A percentile compares a stretch with the other conserved stretches of the same genome.
These are phyloP conservation scores for Thereva nobilitata DNA, from an alignment of 2,888 invertebrate species.

Conservation along the genomic window DNA sequence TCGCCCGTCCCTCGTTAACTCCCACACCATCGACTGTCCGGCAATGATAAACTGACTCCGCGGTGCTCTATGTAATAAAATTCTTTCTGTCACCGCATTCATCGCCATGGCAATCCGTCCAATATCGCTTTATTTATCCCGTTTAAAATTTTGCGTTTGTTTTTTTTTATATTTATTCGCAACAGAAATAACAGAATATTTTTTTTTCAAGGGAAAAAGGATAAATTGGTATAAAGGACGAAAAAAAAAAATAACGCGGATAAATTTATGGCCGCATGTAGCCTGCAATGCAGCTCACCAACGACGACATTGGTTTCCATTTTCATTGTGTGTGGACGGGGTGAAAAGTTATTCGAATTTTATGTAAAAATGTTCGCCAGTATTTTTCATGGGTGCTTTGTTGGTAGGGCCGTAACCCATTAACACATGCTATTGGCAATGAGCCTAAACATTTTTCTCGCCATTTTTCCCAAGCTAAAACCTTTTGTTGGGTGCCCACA, in stretches of 20 bases:
- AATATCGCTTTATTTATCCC: conserved; percentile 36
- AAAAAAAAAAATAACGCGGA: conserved; percentile 23
- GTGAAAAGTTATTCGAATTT: conserved; percentile 40
- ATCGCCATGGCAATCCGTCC: conserved; percentile 34
- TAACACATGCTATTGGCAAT: conserved; percentile 39
- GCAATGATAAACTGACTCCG: conserved; percentile 8
- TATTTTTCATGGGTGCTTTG: conserved; percentile 26
- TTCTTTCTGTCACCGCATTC: conserved; percentile 29
- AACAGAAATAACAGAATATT: conserved; percentile 21
- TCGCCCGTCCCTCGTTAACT: too few relatives aligned
- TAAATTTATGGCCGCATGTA: conserved; percentile 38
- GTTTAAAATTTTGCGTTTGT: conserved; percentile 15
- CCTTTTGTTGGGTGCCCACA: conserved; percentile 1
- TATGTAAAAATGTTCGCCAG: conserved; percentile 38
- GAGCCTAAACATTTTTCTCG: conserved; percentile 38
- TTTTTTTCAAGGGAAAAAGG: neutral
- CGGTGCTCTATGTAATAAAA: conserved; percentile 4
- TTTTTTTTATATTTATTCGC: conserved; percentile 34
- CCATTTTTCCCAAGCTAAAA: conserved; percentile 15
- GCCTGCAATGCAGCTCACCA: conserved; percentile 39
- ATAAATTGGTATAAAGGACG: conserved; percentile 6
- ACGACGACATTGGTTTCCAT: conserved; percentile 34
- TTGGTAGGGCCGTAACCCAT: conserved; percentile 35
- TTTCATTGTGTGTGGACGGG: conserved; percentile 27
- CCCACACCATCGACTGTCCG: too few relatives aligned